These are phyloP conservation scores for Coremacera marginata DNA, from an alignment of 2,888 invertebrate species.

Conservation along the genomic window DNA sequence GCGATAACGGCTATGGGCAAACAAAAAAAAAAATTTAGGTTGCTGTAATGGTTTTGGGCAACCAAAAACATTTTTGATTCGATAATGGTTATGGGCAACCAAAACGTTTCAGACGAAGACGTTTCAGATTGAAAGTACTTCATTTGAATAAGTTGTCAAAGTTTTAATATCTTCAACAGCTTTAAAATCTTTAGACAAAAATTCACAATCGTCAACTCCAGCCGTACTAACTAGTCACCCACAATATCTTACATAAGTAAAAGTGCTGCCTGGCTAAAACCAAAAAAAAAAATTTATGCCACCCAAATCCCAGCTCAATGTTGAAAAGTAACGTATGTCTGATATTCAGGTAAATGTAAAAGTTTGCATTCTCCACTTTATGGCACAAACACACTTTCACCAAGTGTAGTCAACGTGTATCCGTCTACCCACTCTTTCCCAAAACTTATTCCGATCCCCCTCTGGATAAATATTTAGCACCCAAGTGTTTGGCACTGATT, in stretches of 20 bases:
- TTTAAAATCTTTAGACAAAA: too few relatives aligned
- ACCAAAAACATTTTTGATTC: too few relatives aligned
- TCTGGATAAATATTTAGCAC: constrained; percentile 47
- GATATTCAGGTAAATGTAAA: constrained; percentile 62
- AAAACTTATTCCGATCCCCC: neutral
- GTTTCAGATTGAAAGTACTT: too few relatives aligned
- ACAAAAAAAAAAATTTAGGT: too few relatives aligned
- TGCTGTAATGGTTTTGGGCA: too few relatives aligned
- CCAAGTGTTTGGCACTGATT: constrained; percentile 62
- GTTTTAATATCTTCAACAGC: too few relatives aligned
- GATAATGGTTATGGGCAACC: too few relatives aligned
- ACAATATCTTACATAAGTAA: neutral
- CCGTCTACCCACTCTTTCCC: neutral
- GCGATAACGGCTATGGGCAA: too few relatives aligned
- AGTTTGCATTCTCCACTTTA: constrained; percentile 39
- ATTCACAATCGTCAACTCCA: neutral
- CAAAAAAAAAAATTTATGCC: neutral
- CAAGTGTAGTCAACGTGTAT: neutral
- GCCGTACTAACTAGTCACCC: neutral
- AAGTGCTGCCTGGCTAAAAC: too few relatives aligned
- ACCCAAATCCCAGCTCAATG: neutral
- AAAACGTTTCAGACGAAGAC: too few relatives aligned
- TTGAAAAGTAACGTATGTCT: constrained; percentile 51
- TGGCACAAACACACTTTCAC: neutral
- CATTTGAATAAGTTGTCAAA: too few relatives aligned